Percentiles rank a stretch among this genome's conserved stretches.
phyloP scores from a whole-genome alignment of 2,113 vertebrate genomes.

The Tretioscincus oriximinensis region DNA sequence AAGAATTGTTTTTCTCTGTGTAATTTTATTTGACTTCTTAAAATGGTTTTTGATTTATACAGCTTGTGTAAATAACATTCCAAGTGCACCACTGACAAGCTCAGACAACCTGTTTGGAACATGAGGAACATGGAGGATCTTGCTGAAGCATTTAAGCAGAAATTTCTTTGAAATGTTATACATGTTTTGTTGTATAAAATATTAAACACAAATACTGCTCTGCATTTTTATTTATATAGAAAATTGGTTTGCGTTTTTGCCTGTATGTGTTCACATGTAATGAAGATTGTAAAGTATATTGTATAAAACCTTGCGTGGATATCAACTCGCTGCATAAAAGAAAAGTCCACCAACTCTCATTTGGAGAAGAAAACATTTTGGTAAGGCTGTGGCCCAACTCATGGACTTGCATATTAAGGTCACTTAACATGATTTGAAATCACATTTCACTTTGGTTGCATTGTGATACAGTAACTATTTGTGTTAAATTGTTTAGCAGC shows the following conservation, averaged over 20 bases:
- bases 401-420: constrained; percentile 67
- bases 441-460: constrained; percentile 65
- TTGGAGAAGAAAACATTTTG: constrained; percentile 72
- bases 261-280: constrained; percentile 64
- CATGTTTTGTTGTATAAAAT: constrained; percentile 48
- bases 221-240: constrained; percentile 54
- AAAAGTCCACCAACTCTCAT: constrained; percentile 68
- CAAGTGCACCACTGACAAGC: constrained; percentile 60
- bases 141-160: constrained; percentile 63
- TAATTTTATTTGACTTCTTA: constrained; percentile 35
- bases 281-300: constrained; percentile 62
- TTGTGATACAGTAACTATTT: constrained; percentile 73
- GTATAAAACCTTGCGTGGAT: constrained; percentile 71
- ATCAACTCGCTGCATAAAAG: constrained; percentile 69
- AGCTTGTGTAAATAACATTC: constrained; percentile 63
- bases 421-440: constrained; percentile 70
- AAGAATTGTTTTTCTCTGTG: constrained; percentile 50
- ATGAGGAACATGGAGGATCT: constrained; percentile 57
- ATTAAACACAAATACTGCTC: constrained; percentile 54
- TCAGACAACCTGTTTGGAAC: constrained; percentile 58
- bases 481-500: constrained; percentile 76
- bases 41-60: constrained; percentile 52
- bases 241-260: constrained; percentile 63
- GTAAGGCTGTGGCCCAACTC: constrained; percentile 73
- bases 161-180: constrained; percentile 60